Conservation (phyloP, 2,113 vertebrate species). For the Felis chaus region DNA sequence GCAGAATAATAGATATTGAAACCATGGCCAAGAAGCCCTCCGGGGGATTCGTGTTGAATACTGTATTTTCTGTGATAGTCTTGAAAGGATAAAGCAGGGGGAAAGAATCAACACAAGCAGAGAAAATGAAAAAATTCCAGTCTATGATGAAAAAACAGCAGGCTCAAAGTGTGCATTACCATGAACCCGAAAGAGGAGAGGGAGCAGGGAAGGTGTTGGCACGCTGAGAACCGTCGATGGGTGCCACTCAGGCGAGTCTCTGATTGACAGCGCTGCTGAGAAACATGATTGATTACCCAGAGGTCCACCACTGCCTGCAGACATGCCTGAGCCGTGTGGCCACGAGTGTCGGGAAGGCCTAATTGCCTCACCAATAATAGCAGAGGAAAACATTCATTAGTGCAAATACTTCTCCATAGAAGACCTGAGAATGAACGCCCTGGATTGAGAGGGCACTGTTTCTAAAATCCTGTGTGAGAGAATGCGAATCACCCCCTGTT, state of each 20-base stretch:
- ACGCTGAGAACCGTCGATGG: constrained; percentile 27
- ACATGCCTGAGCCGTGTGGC: not conserved
- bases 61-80: constrained; percentile 59
- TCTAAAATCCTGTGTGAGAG: not conserved
- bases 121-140: constrained; percentile 68
- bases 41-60: constrained; percentile 48
- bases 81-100: constrained; percentile 65
- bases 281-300: constrained; percentile 53
- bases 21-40: not conserved
- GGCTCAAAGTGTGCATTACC: constrained; percentile 42
- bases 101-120: constrained; percentile 57
- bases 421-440: not conserved
- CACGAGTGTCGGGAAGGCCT: not conserved
- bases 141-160: constrained; percentile 68
- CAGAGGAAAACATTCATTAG: constrained; percentile 39
- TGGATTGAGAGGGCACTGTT: not conserved
- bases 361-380: constrained; percentile 12
- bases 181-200: not conserved
- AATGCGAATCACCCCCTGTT: rapidly evolving
- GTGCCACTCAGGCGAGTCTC: constrained; percentile 28
- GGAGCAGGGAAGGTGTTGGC: not conserved
- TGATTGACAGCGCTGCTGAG: constrained; percentile 53
- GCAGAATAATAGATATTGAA: constrained; percentile 39
- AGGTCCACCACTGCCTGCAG: not conserved
- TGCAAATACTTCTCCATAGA: not conserved